Conservation (phyloP, 2,113 vertebrate genomes). For the Mixornis gularis region DNA sequence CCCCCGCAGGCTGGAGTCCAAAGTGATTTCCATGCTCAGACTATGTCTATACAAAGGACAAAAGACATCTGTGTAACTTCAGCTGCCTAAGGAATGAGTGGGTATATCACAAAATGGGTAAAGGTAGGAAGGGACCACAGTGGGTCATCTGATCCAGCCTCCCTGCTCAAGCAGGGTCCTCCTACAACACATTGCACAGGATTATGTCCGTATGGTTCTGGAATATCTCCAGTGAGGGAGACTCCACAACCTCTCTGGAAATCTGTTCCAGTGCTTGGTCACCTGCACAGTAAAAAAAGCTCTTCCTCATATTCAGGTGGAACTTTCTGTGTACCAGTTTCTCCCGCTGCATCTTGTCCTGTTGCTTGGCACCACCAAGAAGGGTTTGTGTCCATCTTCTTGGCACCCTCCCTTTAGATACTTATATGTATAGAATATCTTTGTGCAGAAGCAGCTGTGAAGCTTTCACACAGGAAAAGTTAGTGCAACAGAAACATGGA, state of each 20-base stretch:
- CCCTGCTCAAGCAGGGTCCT: background rate
- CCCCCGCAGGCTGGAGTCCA: background rate
- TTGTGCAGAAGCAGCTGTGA: background rate
- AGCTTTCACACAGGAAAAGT: background rate
- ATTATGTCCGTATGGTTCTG: background rate
- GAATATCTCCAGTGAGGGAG: background rate
- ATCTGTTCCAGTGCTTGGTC: background rate
- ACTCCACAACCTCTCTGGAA: background rate
- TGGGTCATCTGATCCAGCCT: background rate
- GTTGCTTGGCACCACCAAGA: background rate
- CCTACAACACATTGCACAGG: background rate
- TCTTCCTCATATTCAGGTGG: background rate
- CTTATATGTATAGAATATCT: accelerated
- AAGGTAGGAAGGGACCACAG: background rate
- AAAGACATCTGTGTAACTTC: background rate
- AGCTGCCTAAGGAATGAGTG: background rate
- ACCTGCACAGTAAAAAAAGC: background rate
- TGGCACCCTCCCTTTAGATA: background rate
- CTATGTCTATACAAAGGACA: background rate
- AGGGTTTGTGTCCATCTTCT: background rate
- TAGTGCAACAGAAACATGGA: background rate
- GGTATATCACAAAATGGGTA: background rate
- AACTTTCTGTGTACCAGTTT: background rate
- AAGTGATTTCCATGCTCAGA: background rate
- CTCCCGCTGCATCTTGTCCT: background rate